Evolutionary conservation across 2,888 invertebrate genomes (phyloP).

Genomic region (Latheticus oryzae): DNA sequence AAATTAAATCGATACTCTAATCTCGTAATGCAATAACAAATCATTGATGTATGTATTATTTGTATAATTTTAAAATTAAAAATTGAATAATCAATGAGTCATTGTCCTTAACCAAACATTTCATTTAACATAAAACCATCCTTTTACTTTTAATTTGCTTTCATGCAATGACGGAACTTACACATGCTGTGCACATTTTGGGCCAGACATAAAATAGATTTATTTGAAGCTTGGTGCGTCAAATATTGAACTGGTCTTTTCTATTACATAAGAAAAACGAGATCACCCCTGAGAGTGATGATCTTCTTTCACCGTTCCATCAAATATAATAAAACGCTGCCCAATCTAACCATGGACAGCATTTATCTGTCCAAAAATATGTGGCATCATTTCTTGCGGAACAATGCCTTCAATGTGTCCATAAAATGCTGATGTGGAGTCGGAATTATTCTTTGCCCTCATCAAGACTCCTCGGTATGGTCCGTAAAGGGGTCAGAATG

Average conservation of each 20-base stretch:
- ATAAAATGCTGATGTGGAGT: constrained; percentile 43
- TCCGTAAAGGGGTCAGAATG: constrained; percentile 21
- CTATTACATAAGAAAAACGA: constrained; percentile 31
- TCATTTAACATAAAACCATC: too few species aligned
- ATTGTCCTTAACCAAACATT: too few species aligned
- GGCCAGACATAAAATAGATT: constrained; percentile 25
- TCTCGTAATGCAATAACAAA: too few species aligned
- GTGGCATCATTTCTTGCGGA: constrained; percentile 41
- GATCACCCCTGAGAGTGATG: constrained; percentile 43
- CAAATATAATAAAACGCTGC: constrained; percentile 54
- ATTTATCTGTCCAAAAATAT: constrained; percentile 50
- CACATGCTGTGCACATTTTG: neutral
- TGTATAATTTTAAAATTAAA: too few species aligned
- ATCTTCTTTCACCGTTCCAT: constrained; percentile 43
- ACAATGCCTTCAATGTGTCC: constrained; percentile 45
- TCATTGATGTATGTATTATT: too few species aligned
- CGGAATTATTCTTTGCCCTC: constrained; percentile 36
- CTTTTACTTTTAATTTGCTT: too few species aligned
- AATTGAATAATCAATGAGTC: too few species aligned
- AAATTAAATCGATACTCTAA: too few species aligned
- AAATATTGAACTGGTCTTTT: constrained; percentile 36
- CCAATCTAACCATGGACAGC: constrained; percentile 52
- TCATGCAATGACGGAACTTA: too few species aligned
- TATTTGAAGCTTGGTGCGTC: constrained; percentile 27
- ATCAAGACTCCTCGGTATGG: constrained; percentile 13